Evolutionary conservation across 2,113 vertebrate species (phyloP).

Genomic region (Hemiscyllium ocellatum): DNA sequence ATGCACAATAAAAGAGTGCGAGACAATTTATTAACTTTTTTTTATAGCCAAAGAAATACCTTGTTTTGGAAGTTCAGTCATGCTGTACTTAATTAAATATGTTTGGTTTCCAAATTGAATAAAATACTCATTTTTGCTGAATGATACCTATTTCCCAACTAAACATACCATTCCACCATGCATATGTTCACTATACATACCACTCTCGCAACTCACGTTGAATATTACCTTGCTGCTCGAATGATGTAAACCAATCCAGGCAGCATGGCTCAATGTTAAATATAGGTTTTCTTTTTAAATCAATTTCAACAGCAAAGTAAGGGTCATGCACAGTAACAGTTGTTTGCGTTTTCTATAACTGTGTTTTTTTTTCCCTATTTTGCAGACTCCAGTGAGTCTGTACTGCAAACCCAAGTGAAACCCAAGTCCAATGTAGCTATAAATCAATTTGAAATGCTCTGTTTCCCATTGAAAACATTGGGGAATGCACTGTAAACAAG

Average conservation of each 20-base stretch:
- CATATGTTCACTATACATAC: background rate
- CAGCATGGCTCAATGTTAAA: background rate
- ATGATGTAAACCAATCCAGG: background rate
- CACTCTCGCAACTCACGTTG: background rate
- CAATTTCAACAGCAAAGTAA: background rate
- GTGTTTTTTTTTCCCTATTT: background rate
- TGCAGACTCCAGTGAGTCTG: background rate
- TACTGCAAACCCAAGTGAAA: background rate
- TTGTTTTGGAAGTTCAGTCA: too few relatives aligned
- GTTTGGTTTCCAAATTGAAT: background rate
- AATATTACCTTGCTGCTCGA: background rate
- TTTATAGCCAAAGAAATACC: too few relatives aligned
- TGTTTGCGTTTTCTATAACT: background rate
- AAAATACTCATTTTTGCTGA: background rate
- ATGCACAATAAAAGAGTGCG: too few relatives aligned
- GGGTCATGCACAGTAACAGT: constrained; percentile 15
- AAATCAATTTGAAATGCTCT: constrained; percentile 15
- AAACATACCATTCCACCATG: too few relatives aligned
- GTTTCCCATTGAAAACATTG: background rate
- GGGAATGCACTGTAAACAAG: background rate
- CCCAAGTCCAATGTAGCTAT: background rate
- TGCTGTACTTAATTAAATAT: background rate
- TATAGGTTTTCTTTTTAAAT: background rate
- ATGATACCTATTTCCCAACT: background rate
- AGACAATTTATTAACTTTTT: too few relatives aligned